A percentile compares a stretch with the other conserved stretches of the same genome.
Evolutionary conservation across 2,888 invertebrate genomes (phyloP).

Genomic region (Idaea aversata): DNA sequence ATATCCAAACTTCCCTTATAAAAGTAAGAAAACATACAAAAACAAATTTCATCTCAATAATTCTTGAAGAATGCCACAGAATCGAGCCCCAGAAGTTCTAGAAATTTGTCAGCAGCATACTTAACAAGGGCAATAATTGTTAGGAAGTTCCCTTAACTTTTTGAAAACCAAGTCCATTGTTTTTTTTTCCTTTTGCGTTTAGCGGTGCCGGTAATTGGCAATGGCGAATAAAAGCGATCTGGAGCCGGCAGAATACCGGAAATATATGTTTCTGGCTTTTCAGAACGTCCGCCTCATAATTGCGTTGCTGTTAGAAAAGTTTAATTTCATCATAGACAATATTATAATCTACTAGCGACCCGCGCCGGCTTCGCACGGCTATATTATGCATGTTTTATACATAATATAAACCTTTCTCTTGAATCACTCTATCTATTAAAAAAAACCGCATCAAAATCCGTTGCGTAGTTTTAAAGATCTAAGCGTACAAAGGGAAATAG

Average conservation of each 20-base stretch:
- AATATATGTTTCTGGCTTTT: slow-evolving; percentile 10
- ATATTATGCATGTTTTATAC: too few species aligned
- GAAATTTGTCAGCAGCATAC: slow-evolving; percentile 13
- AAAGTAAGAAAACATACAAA: background rate
- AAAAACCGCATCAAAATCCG: too few species aligned
- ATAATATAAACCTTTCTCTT: too few species aligned
- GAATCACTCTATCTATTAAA: too few species aligned
- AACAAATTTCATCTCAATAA: background rate
- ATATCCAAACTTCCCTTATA: background rate
- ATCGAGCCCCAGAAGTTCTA: background rate
- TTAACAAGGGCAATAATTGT: background rate
- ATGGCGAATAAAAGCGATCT: background rate
- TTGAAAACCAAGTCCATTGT: slow-evolving; percentile 9
- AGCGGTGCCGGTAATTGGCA: background rate
- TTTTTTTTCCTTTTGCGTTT: slow-evolving; percentile 4
- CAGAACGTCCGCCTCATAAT: background rate
- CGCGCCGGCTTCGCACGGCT: too few species aligned
- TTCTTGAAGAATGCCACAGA: background rate
- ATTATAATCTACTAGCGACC: slow-evolving; percentile 6
- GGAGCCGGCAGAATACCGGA: background rate
- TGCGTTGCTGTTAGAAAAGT: background rate
- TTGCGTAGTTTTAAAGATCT: too few species aligned
- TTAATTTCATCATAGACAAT: background rate
- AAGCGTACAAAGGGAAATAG: too few species aligned
- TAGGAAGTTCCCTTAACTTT: slow-evolving; percentile 11